These are phyloP conservation scores for Tyrannus savana DNA, from an alignment of 2,113 vertebrate genomes.

Conservation along the genomic window DNA sequence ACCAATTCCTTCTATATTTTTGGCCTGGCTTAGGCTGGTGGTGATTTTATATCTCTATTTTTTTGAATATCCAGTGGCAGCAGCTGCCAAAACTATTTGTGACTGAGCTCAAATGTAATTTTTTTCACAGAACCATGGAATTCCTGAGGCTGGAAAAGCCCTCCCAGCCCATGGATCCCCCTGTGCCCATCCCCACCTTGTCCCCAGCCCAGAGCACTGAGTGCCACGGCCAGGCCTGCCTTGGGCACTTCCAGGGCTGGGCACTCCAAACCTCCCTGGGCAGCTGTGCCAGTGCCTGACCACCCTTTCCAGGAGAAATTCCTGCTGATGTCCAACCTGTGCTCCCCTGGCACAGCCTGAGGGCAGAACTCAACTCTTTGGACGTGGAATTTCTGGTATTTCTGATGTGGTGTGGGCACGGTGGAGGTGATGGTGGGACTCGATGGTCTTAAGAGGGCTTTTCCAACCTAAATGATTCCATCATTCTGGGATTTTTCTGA, in stretches of 20 bases:
- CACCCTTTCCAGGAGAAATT: neutral
- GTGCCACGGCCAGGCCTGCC: neutral
- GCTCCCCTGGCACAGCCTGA: neutral
- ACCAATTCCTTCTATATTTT: neutral
- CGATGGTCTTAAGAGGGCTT: neutral
- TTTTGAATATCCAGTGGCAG: neutral
- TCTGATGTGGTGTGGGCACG: neutral
- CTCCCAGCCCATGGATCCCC: neutral
- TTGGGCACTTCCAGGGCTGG: neutral
- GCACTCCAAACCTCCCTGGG: neutral
- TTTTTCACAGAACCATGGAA: neutral
- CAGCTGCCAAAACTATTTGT: neutral
- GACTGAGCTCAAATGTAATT: neutral
- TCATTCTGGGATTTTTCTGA: neutral
- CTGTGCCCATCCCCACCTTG: no score
- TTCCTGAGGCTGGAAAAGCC: neutral
- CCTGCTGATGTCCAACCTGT: neutral
- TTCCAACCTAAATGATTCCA: neutral
- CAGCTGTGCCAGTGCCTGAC: neutral
- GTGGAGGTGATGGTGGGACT: neutral
- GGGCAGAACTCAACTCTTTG: neutral
- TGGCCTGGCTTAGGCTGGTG: neutral
- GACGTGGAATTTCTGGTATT: neutral
- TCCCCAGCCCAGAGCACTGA: neutral
- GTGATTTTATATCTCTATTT: neutral